Base-by-base conservation (phyloP, 2,113 vertebrate species). In the Pseudopodoces humilis region DNA sequence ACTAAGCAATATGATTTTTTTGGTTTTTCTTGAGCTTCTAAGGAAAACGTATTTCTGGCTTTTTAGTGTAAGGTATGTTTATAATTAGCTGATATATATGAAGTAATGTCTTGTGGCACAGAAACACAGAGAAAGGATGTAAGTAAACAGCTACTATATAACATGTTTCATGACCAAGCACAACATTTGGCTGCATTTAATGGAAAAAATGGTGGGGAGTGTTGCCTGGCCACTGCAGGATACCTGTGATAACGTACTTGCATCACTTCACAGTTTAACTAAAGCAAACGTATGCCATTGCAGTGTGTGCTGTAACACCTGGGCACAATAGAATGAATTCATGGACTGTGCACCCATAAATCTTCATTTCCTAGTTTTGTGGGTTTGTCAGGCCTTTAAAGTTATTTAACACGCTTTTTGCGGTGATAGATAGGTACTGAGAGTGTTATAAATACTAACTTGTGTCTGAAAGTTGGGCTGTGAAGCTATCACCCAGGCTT, bases 391-490 rank as follows among this genome's bases (percentile, higher is more conserved):
- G 82, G 81, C 56, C 90, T 89, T 96, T 95, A 88, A 92, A 81
- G 93, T 96, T 95, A 96, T 94, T 96, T 94, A 96, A 91, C 94
- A 90, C 71, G 43, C 95, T 97, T 96, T 94, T 95, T 96, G 91
- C 44, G 2, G 93, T 94, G 91, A 96, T 89, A 93, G 93, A 95
- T 81, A 80, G 95, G 91, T 93, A 96, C 17, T 55, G 56, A 92
- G 92, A 59, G 44, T 92, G 67, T 92, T 94, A 95, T 95, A 97
- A 96, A 96, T 96, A 96, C 95, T 91, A 97, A 96, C 94, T 96
- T 96, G 96, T 94, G 96, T 95, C 96, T 95, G 95, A 95, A 96
- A 97, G 96, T 96, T 96, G 72, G 94, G 94, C 91, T 95, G 95
- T 96, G 96, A 96, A 97, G 95, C 95, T 94, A 93, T 97, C 95